A percentile compares a stretch with the other conserved stretches of the same genome.
phyloP scores from a whole-genome alignment of 2,888 invertebrate species.

The Caenorhabditis wallacei region DNA sequence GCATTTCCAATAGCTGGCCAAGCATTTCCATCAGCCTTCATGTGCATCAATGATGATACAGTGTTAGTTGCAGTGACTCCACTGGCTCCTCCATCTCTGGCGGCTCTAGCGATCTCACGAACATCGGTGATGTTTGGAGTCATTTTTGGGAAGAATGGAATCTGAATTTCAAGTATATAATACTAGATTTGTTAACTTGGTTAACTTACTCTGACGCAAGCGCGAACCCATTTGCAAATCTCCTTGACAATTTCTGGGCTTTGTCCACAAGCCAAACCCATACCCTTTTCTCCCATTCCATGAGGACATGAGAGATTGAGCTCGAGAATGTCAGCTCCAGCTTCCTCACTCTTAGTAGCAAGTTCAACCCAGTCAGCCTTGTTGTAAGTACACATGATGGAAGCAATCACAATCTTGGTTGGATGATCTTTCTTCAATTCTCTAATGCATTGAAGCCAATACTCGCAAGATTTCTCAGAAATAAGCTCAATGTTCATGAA shows the following conservation, averaged over 20 bases:
- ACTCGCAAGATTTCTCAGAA: conserved; percentile 95
- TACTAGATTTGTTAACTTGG: conserved; percentile 63
- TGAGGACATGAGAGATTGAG: conserved; percentile 98
- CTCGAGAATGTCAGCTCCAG: conserved; percentile 96
- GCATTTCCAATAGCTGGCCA: conserved; percentile 94
- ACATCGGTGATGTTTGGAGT: conserved; percentile 98
- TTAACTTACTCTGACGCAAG: conserved; percentile 83
- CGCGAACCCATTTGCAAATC: conserved; percentile 92
- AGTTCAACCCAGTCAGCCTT: conserved; percentile 91
- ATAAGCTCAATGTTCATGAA: conserved; percentile 98
- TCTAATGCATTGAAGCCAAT: conserved; percentile 92
- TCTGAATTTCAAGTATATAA: conserved; percentile 85
- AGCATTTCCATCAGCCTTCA: conserved; percentile 90
- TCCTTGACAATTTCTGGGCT: conserved; percentile 91
- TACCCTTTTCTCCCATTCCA: conserved; percentile 90
- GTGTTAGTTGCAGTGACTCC: conserved; percentile 99
- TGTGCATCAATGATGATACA: conserved; percentile 94
- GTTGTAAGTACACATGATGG: conserved; percentile 81
- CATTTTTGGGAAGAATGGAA: conserved; percentile 97
- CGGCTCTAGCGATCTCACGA: conserved; percentile 92
- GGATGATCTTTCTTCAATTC: conserved; percentile 93
- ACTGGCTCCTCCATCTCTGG: conserved; percentile 90
- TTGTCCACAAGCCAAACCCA: conserved; percentile 99
- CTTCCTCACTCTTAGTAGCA: conserved; percentile 87
- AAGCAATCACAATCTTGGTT: conserved; percentile 81